These are phyloP conservation scores for Avahi laniger DNA, from an alignment of 2,797 vertebrate genomes.

Conservation along the genomic window DNA sequence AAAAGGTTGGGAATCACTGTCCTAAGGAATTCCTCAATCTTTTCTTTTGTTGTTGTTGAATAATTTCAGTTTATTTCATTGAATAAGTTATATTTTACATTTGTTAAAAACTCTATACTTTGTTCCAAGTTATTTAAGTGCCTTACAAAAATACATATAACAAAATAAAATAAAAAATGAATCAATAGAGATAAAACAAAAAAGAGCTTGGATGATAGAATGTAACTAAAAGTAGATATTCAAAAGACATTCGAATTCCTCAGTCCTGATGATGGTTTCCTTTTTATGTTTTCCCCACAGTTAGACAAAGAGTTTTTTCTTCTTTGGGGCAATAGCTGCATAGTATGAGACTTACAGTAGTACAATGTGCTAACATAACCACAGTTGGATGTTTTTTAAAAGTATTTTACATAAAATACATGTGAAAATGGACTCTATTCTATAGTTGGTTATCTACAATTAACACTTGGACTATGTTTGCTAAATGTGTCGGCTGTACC, in stretches of 20 bases:
- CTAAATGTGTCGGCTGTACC: not conserved
- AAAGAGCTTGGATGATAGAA: not conserved
- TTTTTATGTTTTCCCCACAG: not conserved
- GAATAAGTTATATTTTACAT: not conserved
- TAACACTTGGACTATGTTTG: not conserved
- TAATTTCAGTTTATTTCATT: not conserved
- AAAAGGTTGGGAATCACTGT: too few relatives aligned
- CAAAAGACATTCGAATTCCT: not conserved
- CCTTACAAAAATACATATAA: not conserved
- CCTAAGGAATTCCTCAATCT: not conserved
- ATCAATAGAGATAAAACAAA: not conserved
- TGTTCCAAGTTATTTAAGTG: not conserved
- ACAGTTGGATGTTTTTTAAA: not conserved
- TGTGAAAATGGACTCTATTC: not conserved
- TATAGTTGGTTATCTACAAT: not conserved
- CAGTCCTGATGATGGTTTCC: not conserved
- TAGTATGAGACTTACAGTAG: not conserved
- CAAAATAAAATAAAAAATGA: not conserved
- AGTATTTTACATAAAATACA: not conserved
- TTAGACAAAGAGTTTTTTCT: not conserved
- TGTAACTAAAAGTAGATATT: not conserved
- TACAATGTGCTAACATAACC: not conserved
- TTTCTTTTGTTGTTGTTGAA: not conserved
- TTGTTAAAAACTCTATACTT: not conserved
- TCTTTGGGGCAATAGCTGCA: not conserved